Conservation (phyloP, 1,140 invertebrate genomes). For the Eriosoma lanigerum region DNA sequence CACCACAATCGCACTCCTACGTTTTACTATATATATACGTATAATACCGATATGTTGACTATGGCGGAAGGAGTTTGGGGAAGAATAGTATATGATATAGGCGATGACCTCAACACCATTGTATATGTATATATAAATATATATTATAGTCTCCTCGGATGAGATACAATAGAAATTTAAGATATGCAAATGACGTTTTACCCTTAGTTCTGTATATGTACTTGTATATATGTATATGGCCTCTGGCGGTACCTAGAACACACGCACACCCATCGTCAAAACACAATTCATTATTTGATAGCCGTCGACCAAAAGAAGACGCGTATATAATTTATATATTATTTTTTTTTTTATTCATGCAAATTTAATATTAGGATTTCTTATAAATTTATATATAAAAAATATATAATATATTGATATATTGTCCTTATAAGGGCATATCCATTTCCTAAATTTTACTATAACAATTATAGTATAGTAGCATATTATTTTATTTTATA, state of each 20-base stretch:
- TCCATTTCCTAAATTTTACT: too few relatives aligned
- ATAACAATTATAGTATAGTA: too few relatives aligned
- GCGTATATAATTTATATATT: background rate
- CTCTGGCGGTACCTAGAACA: constrained; percentile 2
- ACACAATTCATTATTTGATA: constrained; percentile 22
- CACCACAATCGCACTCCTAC: background rate
- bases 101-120: constrained; percentile 39
- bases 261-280: background rate
- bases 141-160: background rate
- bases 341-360: too few relatives aligned
- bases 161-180: constrained; percentile 50
- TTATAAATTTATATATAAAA: too few relatives aligned
- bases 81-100: background rate
- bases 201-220: background rate
- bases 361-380: too few relatives aligned
- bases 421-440: too few relatives aligned
- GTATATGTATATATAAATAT: background rate
- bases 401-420: too few relatives aligned
- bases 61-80: background rate
- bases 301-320: constrained; percentile 12
- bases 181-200: constrained; percentile 50
- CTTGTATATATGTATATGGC: background rate
- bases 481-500: too few relatives aligned
- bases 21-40: too few relatives aligned
- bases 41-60: background rate